Base-by-base conservation (phyloP, 1,140 invertebrate genomes). In the Conus ventricosus region DNA sequence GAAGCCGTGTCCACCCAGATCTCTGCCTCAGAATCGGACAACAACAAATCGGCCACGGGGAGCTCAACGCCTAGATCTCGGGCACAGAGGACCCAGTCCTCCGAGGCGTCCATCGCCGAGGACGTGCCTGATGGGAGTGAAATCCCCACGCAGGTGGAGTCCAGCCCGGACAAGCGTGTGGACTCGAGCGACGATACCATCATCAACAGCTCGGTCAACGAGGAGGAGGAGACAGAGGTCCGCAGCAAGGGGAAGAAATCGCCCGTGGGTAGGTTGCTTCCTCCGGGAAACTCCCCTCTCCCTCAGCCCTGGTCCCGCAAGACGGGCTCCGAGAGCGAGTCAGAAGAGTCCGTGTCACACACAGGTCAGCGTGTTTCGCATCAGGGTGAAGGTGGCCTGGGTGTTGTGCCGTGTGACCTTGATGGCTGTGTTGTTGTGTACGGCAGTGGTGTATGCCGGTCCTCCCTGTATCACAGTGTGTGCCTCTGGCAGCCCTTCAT, bases 321-420 rank as follows among this genome's bases (percentile, higher is more conserved):
- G 81, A 89, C 91, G 27, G 92, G 94, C 85, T 96, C 96, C 13
- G 94, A 94, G 25, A 96, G 96, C 93, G 96, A 96, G 85, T 96
- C 96, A 55, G 96, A 96, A 91, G 96, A 96, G 88, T 96, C 96
- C 0, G 93, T 96, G 78, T 95, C 95, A 7, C 93, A 96, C 75
- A 96, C 96, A 87, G 94, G 93, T 93, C 89, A 87, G 87, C 51
- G 53, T 20, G n/a, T 84, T 63, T 76, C 55, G 51, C 53, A 76
- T 60, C 17, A 71, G 57, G 54, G 13, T 85, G 84, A 8, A 25
- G 57, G 57, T 39, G 1, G 17, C 27, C 1, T 83, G 23, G 20
- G 81, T 53, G 81, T 83, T 63, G 60, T 85, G 39, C 53, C 8
- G 27, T 55, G 27, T 53, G 27, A 55, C 55, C 75, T 55, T 85